Conservation (phyloP, 1,140 invertebrate species). For the Planococcus citri region DNA sequence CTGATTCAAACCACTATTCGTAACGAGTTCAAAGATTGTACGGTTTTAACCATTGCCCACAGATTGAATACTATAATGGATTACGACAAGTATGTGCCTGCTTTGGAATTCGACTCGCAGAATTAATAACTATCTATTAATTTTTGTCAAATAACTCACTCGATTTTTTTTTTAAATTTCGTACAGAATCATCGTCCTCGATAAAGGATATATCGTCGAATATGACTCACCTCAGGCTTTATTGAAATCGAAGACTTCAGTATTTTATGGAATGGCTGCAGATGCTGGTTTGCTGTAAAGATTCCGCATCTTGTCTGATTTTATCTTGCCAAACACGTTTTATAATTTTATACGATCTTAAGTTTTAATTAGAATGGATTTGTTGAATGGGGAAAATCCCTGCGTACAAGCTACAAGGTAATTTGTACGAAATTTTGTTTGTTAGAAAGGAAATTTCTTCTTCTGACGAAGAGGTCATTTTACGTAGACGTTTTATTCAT, state of each 20-base stretch:
- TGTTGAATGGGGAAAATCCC: too few relatives aligned
- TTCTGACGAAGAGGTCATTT: too few relatives aligned
- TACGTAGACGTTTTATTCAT: too few relatives aligned
- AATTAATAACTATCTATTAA: neutral
- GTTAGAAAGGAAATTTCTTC: too few relatives aligned
- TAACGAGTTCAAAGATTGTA: conserved; percentile 56
- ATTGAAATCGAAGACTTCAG: conserved; percentile 57
- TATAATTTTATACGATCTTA: neutral
- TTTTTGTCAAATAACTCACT: neutral
- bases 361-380: neutral
- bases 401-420: too few relatives aligned
- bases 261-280: conserved; percentile 88
- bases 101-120: neutral
- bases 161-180: conserved; percentile 23
- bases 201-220: conserved; percentile 68
- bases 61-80: conserved; percentile 70
- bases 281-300: conserved; percentile 60
- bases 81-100: conserved; percentile 40
- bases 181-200: conserved; percentile 75
- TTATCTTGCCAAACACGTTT: neutral
- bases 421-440: too few relatives aligned
- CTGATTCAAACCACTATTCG: conserved; percentile 55
- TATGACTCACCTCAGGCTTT: conserved; percentile 64
- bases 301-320: neutral
- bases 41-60: conserved; percentile 74